Conservation (phyloP, 2,113 vertebrate species). For the Cepphus grylle region DNA sequence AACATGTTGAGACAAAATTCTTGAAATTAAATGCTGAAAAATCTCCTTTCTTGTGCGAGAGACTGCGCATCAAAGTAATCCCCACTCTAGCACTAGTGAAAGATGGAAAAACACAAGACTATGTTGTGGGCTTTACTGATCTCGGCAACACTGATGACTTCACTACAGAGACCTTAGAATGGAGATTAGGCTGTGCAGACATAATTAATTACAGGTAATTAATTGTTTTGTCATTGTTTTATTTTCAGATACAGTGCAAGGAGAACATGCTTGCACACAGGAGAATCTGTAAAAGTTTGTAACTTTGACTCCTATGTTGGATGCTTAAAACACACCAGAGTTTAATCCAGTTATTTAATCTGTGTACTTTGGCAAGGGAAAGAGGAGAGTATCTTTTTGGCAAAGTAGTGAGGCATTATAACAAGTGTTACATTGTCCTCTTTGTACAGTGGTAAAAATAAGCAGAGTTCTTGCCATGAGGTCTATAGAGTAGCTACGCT, state of each 20-base stretch:
- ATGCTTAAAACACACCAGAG: fast-evolving
- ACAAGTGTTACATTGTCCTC: background rate
- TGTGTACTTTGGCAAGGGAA: background rate
- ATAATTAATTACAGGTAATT: conserved; percentile 93
- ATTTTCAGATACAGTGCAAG: background rate
- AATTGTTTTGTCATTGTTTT: background rate
- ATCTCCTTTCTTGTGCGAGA: conserved; percentile 92
- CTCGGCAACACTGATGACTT: conserved; percentile 97
- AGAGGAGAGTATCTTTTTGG: background rate
- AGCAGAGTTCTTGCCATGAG: background rate
- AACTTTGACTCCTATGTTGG: background rate
- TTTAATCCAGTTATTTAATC: background rate
- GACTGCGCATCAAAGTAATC: conserved; percentile 90
- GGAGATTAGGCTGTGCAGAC: conserved; percentile 90
- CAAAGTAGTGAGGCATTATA: background rate
- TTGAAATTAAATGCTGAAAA: conserved; percentile 96
- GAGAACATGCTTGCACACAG: background rate
- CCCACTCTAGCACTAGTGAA: conserved; percentile 91
- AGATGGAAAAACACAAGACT: conserved; percentile 95
- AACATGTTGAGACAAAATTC: conserved; percentile 97
- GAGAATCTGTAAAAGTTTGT: background rate
- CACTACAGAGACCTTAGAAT: conserved; percentile 91
- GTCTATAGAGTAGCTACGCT: background rate
- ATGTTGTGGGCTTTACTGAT: conserved; percentile 91
- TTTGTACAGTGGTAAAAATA: background rate